phyloP scores from a whole-genome alignment of 2,797 vertebrate genomes.

The Smutsia gigantea region DNA sequence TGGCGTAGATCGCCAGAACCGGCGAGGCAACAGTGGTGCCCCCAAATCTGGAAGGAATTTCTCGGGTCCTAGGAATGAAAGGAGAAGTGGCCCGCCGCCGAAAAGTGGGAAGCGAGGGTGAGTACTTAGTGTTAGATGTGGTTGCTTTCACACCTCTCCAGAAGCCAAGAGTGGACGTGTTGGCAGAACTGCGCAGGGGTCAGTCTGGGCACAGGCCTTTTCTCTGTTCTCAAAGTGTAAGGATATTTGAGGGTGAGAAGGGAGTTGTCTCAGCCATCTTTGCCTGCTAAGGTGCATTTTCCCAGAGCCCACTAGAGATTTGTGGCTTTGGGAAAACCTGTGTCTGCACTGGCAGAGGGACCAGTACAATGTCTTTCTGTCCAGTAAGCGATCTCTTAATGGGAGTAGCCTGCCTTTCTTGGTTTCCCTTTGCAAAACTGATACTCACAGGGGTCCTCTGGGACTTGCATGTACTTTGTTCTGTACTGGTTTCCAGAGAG shows the following conservation, averaged over 20 bases:
- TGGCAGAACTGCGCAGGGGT: neutral
- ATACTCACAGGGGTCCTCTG: neutral
- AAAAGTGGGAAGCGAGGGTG: constrained; percentile 96
- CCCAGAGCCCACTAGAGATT: neutral
- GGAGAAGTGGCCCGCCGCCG: constrained; percentile 92
- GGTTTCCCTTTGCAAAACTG: neutral
- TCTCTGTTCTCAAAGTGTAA: neutral
- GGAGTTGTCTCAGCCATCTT: neutral
- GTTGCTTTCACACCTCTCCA: neutral
- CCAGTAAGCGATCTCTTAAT: neutral
- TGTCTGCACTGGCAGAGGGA: neutral
- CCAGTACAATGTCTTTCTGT: neutral
- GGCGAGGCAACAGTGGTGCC: constrained; percentile 92
- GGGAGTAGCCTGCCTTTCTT: neutral
- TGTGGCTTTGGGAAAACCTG: neutral
- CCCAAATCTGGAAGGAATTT: constrained; percentile 94
- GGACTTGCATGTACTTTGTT: neutral
- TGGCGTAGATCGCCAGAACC: constrained; percentile 93
- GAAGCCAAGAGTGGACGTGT: neutral
- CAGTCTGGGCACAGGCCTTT: neutral
- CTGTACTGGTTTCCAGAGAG: neutral
- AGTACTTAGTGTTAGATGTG: constrained; percentile 77
- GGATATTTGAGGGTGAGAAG: neutral
- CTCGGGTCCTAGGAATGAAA: constrained; percentile 93
- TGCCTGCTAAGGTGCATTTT: neutral